Conservation (phyloP, 2,888 invertebrate species). For the Hemithea aestivaria region DNA sequence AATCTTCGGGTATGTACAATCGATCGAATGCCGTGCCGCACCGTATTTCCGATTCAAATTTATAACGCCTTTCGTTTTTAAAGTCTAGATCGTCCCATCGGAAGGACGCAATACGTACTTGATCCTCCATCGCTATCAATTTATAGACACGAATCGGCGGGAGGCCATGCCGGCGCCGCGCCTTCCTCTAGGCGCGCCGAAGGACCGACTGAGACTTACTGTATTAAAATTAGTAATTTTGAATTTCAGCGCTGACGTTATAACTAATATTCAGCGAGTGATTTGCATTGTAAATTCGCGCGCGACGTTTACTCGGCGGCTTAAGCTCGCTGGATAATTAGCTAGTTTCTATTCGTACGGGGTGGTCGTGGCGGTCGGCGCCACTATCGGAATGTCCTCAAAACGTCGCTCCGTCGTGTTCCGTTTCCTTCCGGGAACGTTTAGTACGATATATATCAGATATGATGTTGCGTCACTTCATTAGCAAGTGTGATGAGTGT, state of each 20-base stretch:
- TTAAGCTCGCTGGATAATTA: conserved; percentile 76
- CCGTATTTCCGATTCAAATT: conserved; percentile 52
- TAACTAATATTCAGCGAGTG: conserved; percentile 74
- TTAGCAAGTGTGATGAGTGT: conserved; percentile 42
- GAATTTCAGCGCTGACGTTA: conserved; percentile 72
- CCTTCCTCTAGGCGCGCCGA: conserved; percentile 67
- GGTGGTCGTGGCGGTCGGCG: conserved; percentile 39
- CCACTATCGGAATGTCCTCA: conserved; percentile 56
- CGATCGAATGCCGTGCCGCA: conserved; percentile 60
- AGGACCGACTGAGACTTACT: conserved; percentile 71
- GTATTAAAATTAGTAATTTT: conserved; percentile 77
- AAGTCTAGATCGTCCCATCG: conserved; percentile 41
- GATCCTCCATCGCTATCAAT: conserved; percentile 62
- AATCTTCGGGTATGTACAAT: conserved; percentile 59
- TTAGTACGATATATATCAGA: too few species aligned
- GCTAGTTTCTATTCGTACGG: conserved; percentile 74
- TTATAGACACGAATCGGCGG: conserved; percentile 41
- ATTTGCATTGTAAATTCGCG: conserved; percentile 78
- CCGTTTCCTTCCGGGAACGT: conserved; percentile 30
- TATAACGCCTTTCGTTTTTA: conserved; percentile 41
- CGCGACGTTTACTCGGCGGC: conserved; percentile 65
- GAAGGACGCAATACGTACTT: conserved; percentile 63
- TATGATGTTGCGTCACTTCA: conserved; percentile 37
- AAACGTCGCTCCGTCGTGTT: conserved; percentile 46
- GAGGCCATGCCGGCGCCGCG: conserved; percentile 60